Evolutionary conservation across 2,888 invertebrate genomes (phyloP), one percentile per base, ranked within the genome.

Genomic region (Chloroclysta siterata): DNA sequence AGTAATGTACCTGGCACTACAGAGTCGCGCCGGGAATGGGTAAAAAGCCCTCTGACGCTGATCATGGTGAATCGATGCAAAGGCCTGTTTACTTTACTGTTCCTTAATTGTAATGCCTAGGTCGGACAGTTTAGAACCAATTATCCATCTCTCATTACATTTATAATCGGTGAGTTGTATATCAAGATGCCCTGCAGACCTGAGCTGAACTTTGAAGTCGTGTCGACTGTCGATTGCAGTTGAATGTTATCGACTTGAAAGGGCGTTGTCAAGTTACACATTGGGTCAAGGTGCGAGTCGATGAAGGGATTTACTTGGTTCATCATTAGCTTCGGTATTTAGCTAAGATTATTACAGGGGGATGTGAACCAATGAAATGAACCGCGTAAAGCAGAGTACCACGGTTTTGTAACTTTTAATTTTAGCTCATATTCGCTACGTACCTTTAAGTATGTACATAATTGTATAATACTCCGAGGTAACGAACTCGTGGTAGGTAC

Each of bases 161-260:
- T 28, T 44, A 46, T 50, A 57, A 54, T 51, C 14, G 52, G 13
- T 48, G 39, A 58, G 36, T 53, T 62, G 57, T 60, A 22, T 57
- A 66, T 63, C 60, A 50, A 8, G 56, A 60, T 65, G 65, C 53
- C 60, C 60, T 60, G 67, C 56, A 70, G 65, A 73, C 70, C 72
- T 72, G 17, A 65, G 60, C 57, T 79, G 75, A 76, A 75, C 78
- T 75, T 74, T 74, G 42, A 57, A 76, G 68, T 73, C 69, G 73
- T 70, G 72, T 71, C 69, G 61, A 62, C 65, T 71, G 65, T 63
- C 70, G 71, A 65, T 28, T 61, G 68, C 64, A 69, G 57, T 54
- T 66, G 70, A 72, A 71, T 65, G 67, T 66, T 59, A 74, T 68
- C 63, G 51, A 55, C 73, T 70, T 72, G 65, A 72, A 73, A 76